These are phyloP conservation scores for Enhydra lutris DNA, from an alignment of 2,113 vertebrate species.

Conservation along the genomic window DNA sequence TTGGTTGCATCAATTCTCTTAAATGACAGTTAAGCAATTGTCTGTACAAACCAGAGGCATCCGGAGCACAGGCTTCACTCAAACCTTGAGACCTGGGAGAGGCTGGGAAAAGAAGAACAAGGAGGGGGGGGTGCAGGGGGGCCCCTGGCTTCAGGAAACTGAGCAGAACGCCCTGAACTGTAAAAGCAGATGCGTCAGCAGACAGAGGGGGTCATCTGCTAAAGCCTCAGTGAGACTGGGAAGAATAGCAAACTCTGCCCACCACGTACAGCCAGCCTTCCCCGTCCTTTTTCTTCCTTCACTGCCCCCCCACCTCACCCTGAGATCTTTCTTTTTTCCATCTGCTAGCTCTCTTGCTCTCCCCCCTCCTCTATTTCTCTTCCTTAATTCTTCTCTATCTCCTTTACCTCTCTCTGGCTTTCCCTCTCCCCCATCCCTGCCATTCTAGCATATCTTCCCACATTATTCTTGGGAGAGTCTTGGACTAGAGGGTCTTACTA, in stretches of 20 bases:
- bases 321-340: not conserved
- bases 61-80: slow-evolving; percentile 73
- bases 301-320: no score
- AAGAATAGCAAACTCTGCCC: not conserved
- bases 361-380: no score
- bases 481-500: not conserved
- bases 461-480: not conserved
- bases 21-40: slow-evolving; percentile 80
- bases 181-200: slow-evolving; percentile 76
- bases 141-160: slow-evolving; percentile 71
- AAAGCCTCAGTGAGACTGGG: not conserved
- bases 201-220: slow-evolving; percentile 26
- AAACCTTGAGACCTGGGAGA: slow-evolving; percentile 80
- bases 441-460: not conserved
- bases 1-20: slow-evolving; percentile 80
- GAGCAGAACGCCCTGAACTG: slow-evolving; percentile 75
- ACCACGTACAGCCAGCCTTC: not conserved
- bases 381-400: not conserved
- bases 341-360: no score
- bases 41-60: slow-evolving; percentile 80
- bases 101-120: slow-evolving; percentile 80
- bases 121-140: not conserved
- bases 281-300: not conserved
- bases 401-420: not conserved
- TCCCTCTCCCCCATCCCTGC: not conserved